Conservation (phyloP, 2,113 vertebrate species). For the Lycaon pictus region DNA sequence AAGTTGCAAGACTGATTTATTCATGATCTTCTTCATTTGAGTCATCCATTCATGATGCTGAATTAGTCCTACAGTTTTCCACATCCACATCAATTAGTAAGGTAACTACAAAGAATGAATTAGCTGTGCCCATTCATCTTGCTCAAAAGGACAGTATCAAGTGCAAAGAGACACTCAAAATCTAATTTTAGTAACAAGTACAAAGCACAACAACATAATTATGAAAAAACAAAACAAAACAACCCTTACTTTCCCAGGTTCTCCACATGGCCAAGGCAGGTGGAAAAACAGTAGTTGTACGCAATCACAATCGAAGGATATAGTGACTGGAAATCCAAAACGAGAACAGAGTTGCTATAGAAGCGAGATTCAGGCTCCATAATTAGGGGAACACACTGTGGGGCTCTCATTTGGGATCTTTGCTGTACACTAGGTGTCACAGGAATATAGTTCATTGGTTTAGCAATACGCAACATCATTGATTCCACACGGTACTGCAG, state of each 20-base stretch:
- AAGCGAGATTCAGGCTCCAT: slow-evolving; percentile 99
- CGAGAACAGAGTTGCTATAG: slow-evolving; percentile 98
- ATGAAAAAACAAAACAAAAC: slow-evolving; percentile 2
- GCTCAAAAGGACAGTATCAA: background rate
- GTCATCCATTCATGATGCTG: background rate
- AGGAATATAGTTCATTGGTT: slow-evolving; percentile 97
- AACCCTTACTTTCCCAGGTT: slow-evolving; percentile 96
- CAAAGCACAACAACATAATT: background rate
- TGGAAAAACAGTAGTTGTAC: slow-evolving; percentile 99
- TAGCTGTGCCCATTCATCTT: background rate
- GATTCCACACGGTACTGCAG: slow-evolving; percentile 98
- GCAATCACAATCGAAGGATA: slow-evolving; percentile 99
- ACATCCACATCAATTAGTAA: background rate
- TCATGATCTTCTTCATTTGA: background rate
- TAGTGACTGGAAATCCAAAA: slow-evolving; percentile 98
- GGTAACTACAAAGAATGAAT: background rate
- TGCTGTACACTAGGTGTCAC: slow-evolving; percentile 95
- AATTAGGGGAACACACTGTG: slow-evolving; percentile 95
- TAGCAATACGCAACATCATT: slow-evolving; percentile 98
- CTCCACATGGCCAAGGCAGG: slow-evolving; percentile 96
- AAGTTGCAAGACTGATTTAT: background rate
- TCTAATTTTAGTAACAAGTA: slow-evolving; percentile 34
- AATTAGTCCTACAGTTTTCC: background rate
- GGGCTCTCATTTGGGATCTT: slow-evolving; percentile 96
- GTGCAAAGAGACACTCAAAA: background rate